Conservation (phyloP, 2,888 invertebrate genomes). For the Synanthedon vespiformis region DNA sequence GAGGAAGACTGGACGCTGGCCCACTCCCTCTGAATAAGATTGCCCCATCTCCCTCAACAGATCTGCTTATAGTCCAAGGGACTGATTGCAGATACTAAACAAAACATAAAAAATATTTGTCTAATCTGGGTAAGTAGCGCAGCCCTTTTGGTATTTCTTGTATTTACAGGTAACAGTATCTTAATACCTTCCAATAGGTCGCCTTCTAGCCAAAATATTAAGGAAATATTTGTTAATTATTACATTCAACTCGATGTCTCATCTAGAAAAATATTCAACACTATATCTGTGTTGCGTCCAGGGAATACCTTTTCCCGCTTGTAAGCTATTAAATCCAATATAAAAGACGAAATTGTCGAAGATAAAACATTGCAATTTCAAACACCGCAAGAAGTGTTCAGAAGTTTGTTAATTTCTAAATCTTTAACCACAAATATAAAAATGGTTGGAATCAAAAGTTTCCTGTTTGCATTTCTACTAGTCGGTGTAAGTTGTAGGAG, state of each 20-base stretch:
- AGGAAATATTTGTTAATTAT: too few relatives aligned
- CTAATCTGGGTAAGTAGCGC: too few relatives aligned
- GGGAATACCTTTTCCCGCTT: slow-evolving; percentile 1
- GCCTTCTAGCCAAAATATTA: too few relatives aligned
- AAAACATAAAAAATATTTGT: too few relatives aligned
- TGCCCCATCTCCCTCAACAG: too few relatives aligned
- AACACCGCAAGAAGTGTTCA: not conserved
- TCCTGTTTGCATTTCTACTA: not conserved
- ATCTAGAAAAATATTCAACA: slow-evolving; percentile 7
- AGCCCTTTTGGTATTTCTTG: too few relatives aligned
- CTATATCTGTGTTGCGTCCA: slow-evolving; percentile 14
- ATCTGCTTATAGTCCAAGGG: too few relatives aligned
- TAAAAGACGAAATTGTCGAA: not conserved
- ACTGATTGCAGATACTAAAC: too few relatives aligned
- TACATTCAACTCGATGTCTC: not conserved
- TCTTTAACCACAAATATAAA: not conserved
- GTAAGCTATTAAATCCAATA: not conserved
- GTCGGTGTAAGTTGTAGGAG: not conserved
- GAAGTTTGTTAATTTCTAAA: not conserved
- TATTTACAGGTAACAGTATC: too few relatives aligned
- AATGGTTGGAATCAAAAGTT: slow-evolving; percentile 1
- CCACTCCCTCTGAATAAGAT: too few relatives aligned
- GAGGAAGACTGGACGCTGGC: too few relatives aligned
- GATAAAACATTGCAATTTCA: not conserved
- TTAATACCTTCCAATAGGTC: too few relatives aligned